Evolutionary conservation across 1,140 invertebrate genomes (phyloP).

Genomic region (Hyphantria cunea): DNA sequence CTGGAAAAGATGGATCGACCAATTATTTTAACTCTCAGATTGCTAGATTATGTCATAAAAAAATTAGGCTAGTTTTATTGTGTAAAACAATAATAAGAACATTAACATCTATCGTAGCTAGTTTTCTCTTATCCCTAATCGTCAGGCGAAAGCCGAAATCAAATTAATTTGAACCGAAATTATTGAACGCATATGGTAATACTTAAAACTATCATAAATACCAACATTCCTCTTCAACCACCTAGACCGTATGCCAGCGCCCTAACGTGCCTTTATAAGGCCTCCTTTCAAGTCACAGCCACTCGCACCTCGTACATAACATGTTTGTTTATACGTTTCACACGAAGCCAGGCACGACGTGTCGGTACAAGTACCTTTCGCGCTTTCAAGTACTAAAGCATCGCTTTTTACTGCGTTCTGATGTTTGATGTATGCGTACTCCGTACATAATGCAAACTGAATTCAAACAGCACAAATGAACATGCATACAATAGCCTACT

Average conservation of each 20-base stretch:
- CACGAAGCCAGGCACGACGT: slow-evolving; percentile 49
- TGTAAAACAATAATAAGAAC: too few relatives aligned
- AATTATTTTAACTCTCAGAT: too few relatives aligned
- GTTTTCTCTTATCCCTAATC: too few relatives aligned
- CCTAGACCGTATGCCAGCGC: neutral
- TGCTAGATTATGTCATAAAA: too few relatives aligned
- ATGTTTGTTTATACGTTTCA: slow-evolving; percentile 59
- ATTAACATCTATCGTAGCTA: too few relatives aligned
- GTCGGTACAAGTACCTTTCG: slow-evolving; percentile 40
- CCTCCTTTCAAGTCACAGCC: slow-evolving; percentile 31
- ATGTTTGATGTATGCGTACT: slow-evolving; percentile 23
- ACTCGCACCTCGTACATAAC: slow-evolving; percentile 28
- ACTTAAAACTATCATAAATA: too few relatives aligned
- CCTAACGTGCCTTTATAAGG: slow-evolving; percentile 16
- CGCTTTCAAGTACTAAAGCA: slow-evolving; percentile 41
- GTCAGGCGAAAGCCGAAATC: neutral
- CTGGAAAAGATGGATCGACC: too few relatives aligned
- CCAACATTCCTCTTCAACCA: too few relatives aligned
- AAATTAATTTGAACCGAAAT: neutral
- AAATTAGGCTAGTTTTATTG: too few relatives aligned
- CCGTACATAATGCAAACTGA: neutral
- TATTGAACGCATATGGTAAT: too few relatives aligned
- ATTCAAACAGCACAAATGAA: neutral
- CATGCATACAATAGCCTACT: too few relatives aligned
- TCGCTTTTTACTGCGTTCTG: slow-evolving; percentile 39